Conservation (phyloP, 2,797 vertebrate species). For the Liasis olivaceus region DNA sequence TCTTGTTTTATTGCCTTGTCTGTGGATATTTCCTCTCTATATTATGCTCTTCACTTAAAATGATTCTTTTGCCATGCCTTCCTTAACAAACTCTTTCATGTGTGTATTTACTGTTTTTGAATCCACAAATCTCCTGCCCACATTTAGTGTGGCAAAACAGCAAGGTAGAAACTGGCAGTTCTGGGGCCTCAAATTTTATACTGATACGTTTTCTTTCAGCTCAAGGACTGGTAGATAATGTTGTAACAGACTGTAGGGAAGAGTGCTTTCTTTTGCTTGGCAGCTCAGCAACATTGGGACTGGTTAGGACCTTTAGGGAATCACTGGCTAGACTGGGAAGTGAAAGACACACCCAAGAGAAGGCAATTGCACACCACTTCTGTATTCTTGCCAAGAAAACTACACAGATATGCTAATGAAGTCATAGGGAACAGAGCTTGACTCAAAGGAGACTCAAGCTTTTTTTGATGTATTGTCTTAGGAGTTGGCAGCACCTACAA, state of each 20-base stretch:
- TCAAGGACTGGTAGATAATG: background rate
- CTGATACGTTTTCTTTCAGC: background rate
- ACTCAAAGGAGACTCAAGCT: background rate
- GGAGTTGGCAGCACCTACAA: background rate
- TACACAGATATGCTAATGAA: background rate
- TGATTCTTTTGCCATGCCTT: background rate
- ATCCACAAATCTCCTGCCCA: background rate
- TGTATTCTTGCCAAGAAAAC: background rate
- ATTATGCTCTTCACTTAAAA: background rate
- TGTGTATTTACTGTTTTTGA: background rate
- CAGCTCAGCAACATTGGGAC: background rate
- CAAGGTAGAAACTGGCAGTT: background rate
- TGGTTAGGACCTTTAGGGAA: background rate
- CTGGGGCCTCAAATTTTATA: background rate
- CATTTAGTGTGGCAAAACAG: background rate
- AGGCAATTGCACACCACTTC: background rate
- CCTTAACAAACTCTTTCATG: background rate
- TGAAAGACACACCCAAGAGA: background rate
- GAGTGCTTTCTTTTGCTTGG: background rate
- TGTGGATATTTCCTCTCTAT: background rate
- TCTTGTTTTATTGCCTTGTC: background rate
- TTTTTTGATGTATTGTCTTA: background rate
- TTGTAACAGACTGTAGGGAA: background rate
- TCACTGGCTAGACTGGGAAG: background rate
- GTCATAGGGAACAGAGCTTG: background rate